Evolutionary conservation across 1,140 invertebrate genomes (phyloP).

Genomic region (roundworm (Caenorhabditis elegans)): DNA sequence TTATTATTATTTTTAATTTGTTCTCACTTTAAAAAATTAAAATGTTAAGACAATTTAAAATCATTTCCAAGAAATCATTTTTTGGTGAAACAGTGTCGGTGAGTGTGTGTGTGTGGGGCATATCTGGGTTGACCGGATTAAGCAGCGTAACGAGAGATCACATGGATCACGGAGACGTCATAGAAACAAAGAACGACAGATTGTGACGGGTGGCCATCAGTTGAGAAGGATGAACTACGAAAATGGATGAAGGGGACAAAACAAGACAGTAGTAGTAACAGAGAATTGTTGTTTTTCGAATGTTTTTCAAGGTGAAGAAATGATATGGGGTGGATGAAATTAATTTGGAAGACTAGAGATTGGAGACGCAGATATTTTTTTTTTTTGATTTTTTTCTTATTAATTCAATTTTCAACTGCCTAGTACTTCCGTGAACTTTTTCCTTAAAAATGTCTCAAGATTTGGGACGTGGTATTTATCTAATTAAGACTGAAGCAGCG

Average conservation of each 20-base stretch:
- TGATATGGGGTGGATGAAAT: conserved; percentile 18
- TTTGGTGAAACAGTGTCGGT: no score
- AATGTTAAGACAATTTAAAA: no score
- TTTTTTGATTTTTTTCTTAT: background rate
- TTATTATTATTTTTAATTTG: no score
- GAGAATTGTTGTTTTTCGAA: conserved; percentile 7
- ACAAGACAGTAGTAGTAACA: background rate
- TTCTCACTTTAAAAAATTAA: no score
- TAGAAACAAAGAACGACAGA: conserved; percentile 18
- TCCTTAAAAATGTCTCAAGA: no score
- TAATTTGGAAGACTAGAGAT: background rate
- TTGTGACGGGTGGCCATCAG: background rate
- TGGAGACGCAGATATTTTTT: background rate
- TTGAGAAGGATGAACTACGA: background rate
- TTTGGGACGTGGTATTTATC: no score
- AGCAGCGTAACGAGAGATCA: background rate
- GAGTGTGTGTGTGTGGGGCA: background rate
- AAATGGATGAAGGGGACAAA: background rate
- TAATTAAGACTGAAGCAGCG: no score
- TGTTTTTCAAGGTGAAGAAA: conserved; percentile 25
- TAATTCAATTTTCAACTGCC: conserved; percentile 30
- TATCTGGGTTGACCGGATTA: conserved; percentile 32
- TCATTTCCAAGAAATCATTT: no score
- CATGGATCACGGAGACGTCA: background rate
- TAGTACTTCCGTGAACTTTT: no score